These are phyloP conservation scores for Myopa tessellatipennis DNA, from an alignment of 2,888 invertebrate genomes.

Conservation along the genomic window DNA sequence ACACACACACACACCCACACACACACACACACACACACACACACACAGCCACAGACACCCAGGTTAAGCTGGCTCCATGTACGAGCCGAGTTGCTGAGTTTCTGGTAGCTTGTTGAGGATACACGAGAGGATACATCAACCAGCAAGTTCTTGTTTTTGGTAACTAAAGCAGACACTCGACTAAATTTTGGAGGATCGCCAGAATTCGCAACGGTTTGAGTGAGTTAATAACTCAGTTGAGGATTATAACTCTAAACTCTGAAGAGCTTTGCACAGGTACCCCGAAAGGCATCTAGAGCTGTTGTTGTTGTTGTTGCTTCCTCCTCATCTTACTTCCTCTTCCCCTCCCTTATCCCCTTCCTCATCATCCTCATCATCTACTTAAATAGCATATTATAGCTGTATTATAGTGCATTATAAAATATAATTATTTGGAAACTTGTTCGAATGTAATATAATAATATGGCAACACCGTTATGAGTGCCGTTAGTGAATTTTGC, in stretches of 20 bases:
- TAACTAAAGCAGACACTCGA: neutral
- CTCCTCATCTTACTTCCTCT: too few relatives aligned
- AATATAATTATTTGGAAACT: constrained; percentile 31
- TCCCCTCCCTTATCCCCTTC: too few relatives aligned
- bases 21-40: too few relatives aligned
- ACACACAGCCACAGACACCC: too few relatives aligned
- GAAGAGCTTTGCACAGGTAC: neutral
- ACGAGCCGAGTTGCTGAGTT: neutral
- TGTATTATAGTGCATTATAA: constrained; percentile 3
- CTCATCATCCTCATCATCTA: too few relatives aligned
- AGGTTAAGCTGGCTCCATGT: neutral
- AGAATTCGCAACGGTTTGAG: neutral
- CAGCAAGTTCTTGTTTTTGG: neutral
- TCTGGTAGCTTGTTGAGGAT: neutral
- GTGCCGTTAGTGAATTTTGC: neutral
- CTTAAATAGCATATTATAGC: constrained; percentile 21
- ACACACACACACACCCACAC: neutral
- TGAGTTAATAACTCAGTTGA: constrained; percentile 38
- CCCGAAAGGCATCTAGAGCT: too few relatives aligned
- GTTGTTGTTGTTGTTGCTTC: too few relatives aligned
- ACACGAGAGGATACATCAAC: neutral
- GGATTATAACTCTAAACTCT: constrained; percentile 26
- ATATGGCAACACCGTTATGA: constrained; percentile 26
- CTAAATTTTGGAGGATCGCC: constrained; percentile 14
- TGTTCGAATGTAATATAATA: neutral